Evolutionary conservation across 2,797 vertebrate species (phyloP).

Genomic region (Macroramphosus scolopax): DNA sequence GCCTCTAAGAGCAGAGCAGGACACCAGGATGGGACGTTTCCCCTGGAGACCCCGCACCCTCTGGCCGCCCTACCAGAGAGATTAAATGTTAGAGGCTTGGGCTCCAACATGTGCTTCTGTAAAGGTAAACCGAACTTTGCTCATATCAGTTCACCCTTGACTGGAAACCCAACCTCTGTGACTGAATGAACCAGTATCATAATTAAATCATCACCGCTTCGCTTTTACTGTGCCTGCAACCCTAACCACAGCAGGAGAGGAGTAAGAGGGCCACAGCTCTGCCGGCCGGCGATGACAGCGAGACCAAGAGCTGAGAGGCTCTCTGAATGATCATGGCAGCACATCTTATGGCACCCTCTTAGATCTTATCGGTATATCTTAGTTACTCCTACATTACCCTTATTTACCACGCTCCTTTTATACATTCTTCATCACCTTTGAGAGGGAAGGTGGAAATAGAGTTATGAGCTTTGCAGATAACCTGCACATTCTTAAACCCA

Average conservation of each 20-base stretch:
- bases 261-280: slow-evolving; percentile 68
- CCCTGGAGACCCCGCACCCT: slow-evolving; percentile 63
- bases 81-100: slow-evolving; percentile 84
- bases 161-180: slow-evolving; percentile 85
- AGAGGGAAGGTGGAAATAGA: slow-evolving; percentile 34
- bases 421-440: slow-evolving; percentile 49
- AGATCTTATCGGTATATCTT: slow-evolving; percentile 77
- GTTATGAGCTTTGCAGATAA: no score
- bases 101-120: slow-evolving; percentile 77
- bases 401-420: slow-evolving; percentile 66
- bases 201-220: slow-evolving; percentile 94
- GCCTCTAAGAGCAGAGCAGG: slow-evolving; percentile 39
- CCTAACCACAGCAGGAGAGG: slow-evolving; percentile 80
- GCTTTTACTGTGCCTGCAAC: slow-evolving; percentile 85
- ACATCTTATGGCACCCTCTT: slow-evolving; percentile 56
- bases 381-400: slow-evolving; percentile 69
- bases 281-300: slow-evolving; percentile 72
- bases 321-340: slow-evolving; percentile 67
- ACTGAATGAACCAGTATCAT: slow-evolving; percentile 89
- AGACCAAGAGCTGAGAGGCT: slow-evolving; percentile 76
- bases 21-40: slow-evolving; percentile 41
- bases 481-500: no score
- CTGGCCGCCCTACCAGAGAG: slow-evolving; percentile 76
- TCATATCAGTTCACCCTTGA: slow-evolving; percentile 77
- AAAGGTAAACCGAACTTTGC: slow-evolving; percentile 81